Conservation (phyloP, 2,113 vertebrate genomes). For the Cephalophus harveyi region DNA sequence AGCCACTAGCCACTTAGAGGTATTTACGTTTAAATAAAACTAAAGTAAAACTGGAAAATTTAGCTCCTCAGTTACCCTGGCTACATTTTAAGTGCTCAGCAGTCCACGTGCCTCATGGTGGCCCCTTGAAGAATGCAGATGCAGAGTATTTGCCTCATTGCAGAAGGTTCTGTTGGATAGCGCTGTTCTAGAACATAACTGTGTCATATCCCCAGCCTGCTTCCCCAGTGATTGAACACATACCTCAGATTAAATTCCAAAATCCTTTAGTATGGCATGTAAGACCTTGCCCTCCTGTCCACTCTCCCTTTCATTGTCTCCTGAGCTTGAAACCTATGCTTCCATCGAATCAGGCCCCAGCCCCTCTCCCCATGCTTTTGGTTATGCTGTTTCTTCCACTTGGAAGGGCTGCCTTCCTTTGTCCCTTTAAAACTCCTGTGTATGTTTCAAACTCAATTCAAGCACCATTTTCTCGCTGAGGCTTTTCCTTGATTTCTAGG, state of each 20-base stretch:
- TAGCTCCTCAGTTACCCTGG: background rate
- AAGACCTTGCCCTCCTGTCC: background rate
- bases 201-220: background rate
- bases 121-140: background rate
- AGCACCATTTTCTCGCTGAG: rapidly evolving
- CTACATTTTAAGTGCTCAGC: background rate
- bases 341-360: background rate
- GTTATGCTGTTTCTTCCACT: background rate
- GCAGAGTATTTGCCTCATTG: background rate
- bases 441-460: background rate
- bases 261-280: background rate
- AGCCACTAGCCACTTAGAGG: background rate
- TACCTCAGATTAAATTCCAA: background rate
- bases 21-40: background rate
- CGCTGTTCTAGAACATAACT: background rate
- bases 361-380: background rate
- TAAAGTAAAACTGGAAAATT: background rate
- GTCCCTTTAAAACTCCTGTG: background rate
- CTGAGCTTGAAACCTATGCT: too few relatives aligned
- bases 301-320: background rate
- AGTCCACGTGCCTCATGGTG: background rate
- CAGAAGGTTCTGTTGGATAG: background rate
- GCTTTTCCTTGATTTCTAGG: background rate
- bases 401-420: background rate
- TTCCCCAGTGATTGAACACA: background rate